These are phyloP conservation scores for Acanthopleura granulata DNA, from an alignment of 2,888 invertebrate species.

Conservation along the genomic window DNA sequence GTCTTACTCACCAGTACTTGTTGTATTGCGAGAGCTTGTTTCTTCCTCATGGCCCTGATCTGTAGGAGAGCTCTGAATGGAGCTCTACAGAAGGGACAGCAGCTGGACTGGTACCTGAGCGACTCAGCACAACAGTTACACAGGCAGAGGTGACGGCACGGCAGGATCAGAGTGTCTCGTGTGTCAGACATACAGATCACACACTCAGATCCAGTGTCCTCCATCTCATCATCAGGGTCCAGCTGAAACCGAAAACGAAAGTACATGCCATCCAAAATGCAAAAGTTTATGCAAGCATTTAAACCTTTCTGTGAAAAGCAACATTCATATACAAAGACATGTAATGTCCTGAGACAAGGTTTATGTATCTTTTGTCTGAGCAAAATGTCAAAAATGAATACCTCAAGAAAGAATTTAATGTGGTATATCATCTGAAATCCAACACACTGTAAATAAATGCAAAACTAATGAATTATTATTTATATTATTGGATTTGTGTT, in stretches of 20 bases:
- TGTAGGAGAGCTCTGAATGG: constrained; percentile 97
- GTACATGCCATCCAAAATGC: too few species aligned
- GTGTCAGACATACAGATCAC: constrained; percentile 99
- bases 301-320: too few species aligned
- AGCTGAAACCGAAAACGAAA: constrained; percentile 29
- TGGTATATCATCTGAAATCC: too few species aligned
- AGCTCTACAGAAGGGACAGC: constrained; percentile 99
- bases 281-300: too few species aligned
- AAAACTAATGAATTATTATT: too few species aligned
- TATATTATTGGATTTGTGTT: too few species aligned
- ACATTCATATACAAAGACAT: too few species aligned
- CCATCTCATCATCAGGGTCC: constrained; percentile 62
- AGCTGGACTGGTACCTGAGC: constrained; percentile 91
- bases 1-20: constrained; percentile 4
- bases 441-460: too few species aligned
- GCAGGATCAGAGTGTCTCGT: constrained; percentile 95
- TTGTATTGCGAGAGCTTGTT: constrained; percentile 37
- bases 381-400: too few species aligned
- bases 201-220: constrained; percentile 87
- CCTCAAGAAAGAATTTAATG: too few species aligned
- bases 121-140: constrained; percentile 98
- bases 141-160: constrained; percentile 95
- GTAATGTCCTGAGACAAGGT: too few species aligned
- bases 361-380: too few species aligned
- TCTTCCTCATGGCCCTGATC: constrained; percentile 91